Evolutionary conservation across 2,113 vertebrate species (phyloP).

Genomic region (Redunca redunca): DNA sequence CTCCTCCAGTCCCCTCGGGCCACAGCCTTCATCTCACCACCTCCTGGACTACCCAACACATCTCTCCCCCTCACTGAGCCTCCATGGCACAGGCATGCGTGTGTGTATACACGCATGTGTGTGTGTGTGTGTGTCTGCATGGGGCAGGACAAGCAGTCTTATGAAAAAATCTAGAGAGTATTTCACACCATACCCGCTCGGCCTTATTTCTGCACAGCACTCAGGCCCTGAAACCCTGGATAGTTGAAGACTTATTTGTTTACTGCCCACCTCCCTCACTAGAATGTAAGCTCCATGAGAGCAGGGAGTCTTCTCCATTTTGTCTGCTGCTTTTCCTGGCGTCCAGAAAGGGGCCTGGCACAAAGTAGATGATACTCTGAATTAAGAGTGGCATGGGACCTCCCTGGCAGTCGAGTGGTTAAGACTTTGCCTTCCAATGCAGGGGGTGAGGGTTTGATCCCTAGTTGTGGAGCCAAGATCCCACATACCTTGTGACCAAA

Average conservation of each 20-base stretch:
- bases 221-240: neutral
- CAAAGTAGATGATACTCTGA: neutral
- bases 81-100: fast-evolving
- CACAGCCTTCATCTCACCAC: neutral
- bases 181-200: neutral
- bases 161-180: neutral
- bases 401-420: neutral
- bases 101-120: fast-evolving
- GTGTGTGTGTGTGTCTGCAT: fast-evolving
- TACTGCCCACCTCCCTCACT: neutral
- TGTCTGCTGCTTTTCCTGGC: neutral
- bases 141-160: neutral
- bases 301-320: neutral
- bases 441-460: neutral
- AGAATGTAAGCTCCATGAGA: neutral
- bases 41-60: neutral
- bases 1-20: neutral
- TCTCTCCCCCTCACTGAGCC: neutral
- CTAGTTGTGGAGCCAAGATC: neutral
- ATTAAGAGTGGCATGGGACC: neutral
- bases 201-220: neutral
- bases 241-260: too few relatives aligned
- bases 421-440: neutral
- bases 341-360: neutral
- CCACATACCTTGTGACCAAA: neutral